These are phyloP conservation scores for Actenoides lindsayi DNA, from an alignment of 2,113 vertebrate species.

Conservation along the genomic window DNA sequence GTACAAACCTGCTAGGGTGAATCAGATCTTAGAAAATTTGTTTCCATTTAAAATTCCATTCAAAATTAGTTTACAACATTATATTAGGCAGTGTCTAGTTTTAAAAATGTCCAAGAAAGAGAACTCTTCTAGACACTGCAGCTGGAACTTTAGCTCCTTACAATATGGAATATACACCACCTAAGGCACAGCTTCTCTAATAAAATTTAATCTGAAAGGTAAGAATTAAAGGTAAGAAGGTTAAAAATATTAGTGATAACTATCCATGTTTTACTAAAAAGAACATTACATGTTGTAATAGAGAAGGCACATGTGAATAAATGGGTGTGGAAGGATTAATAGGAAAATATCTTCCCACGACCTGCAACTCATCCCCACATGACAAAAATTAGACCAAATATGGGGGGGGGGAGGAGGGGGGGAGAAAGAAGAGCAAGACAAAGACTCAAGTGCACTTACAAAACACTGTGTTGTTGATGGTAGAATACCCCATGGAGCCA, in stretches of 20 bases:
- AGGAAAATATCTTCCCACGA: background rate
- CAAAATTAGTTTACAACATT: background rate
- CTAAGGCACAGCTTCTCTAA: background rate
- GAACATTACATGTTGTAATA: background rate
- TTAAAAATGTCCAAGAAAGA: background rate
- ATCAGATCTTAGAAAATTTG: background rate
- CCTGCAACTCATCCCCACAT: background rate
- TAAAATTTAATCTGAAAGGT: background rate
- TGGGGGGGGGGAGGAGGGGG: fast-evolving
- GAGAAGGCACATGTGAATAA: background rate
- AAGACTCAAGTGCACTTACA: background rate
- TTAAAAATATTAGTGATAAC: background rate
- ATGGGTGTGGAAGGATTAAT: background rate
- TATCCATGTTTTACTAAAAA: background rate
- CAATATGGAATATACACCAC: background rate
- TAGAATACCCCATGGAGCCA: background rate
- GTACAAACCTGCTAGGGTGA: background rate
- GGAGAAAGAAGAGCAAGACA: background rate
- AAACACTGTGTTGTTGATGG: background rate
- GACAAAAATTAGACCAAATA: background rate
- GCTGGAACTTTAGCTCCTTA: background rate
- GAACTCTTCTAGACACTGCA: background rate
- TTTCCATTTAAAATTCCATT: background rate
- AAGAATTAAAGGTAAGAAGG: background rate
- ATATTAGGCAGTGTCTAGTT: background rate